These are phyloP conservation scores for Dolichomitus sp. DNA, from an alignment of 2,888 invertebrate species.

Conservation along the genomic window DNA sequence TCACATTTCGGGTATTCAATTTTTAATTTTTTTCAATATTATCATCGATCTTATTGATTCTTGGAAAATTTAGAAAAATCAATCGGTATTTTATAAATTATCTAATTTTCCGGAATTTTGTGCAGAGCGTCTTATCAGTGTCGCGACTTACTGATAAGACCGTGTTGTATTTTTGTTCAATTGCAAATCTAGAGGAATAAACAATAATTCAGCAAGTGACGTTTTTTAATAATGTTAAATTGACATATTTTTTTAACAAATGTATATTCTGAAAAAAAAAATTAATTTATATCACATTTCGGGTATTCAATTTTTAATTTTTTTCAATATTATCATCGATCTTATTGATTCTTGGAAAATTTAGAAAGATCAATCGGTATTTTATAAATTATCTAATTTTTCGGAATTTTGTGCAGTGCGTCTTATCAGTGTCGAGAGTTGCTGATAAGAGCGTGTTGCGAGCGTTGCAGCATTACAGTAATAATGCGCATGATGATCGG, in stretches of 20 bases:
- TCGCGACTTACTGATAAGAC: constrained; percentile 52
- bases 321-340: not conserved
- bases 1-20: not conserved
- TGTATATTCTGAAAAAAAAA: no score
- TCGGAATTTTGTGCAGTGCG: constrained; percentile 16
- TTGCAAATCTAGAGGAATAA: no score
- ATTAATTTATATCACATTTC: no score
- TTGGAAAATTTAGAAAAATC: not conserved
- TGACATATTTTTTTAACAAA: no score
- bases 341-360: not conserved
- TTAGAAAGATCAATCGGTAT: not conserved
- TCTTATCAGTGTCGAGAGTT: constrained; percentile 54
- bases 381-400: constrained; percentile 1
- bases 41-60: not conserved
- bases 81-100: not conserved
- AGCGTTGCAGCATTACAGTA: constrained; percentile 19
- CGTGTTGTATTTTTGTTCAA: no score
- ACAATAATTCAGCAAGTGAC: no score
- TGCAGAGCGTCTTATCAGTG: constrained; percentile 45
- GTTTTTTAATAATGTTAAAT: no score
- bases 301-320: not conserved
- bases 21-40: not conserved
- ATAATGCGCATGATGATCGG: constrained; percentile 40
- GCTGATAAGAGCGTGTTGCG: constrained; percentile 44
- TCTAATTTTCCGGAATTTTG: constrained; percentile 15